Evolutionary conservation across 2,888 invertebrate species (phyloP), one percentile per base, ranked within the genome.

Genomic region (Drosophila suboccidentalis): DNA sequence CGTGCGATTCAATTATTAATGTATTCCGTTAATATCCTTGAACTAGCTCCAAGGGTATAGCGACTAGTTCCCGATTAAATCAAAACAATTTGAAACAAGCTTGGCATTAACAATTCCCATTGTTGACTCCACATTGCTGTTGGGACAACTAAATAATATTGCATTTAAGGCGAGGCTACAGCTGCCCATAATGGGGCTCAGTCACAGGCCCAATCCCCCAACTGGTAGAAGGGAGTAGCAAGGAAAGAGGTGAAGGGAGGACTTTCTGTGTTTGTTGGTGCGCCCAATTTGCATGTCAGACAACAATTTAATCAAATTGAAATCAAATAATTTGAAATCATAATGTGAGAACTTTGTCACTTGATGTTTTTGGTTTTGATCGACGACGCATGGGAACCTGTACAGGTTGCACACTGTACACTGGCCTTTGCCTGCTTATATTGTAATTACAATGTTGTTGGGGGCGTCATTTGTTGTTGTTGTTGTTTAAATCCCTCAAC

Each of bases 261-360:
- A 1, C 43, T 29, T 46, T n/a, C n/a, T 53, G 39, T 59, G 65
- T 68, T 63, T 65, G 29, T 29, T 29, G 67, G 67, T 71, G 79
- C 78, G 80, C 79, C 77, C 78, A 79, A 80, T 88, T 91, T 89
- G 90, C 90, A 91, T 91, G 90, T 90, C 91, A 86, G 84, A 83
- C 81, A 82, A 72, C 84, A 81, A 89, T 91, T 90, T 80, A 86
- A 87, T 87, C 89, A 87, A 89, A 90, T 88, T 83, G 84, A 83
- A 89, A 86, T 86, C 90, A 89, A 90, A 88, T 88, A 81, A 90
- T 83, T 90, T 87, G 89, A 87, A 91, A 86, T 75, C 81, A 85
- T 89, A 90, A 90, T 91, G 90, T 90, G 90, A 91, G 91, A 91
- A 91, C 82, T 84, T 88, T 88, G 89, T 89, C 91, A 91, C 87